These are phyloP conservation scores for Bursaphelenchus mucronatus DNA, from an alignment of 1,140 invertebrate genomes.

Conservation along the genomic window DNA sequence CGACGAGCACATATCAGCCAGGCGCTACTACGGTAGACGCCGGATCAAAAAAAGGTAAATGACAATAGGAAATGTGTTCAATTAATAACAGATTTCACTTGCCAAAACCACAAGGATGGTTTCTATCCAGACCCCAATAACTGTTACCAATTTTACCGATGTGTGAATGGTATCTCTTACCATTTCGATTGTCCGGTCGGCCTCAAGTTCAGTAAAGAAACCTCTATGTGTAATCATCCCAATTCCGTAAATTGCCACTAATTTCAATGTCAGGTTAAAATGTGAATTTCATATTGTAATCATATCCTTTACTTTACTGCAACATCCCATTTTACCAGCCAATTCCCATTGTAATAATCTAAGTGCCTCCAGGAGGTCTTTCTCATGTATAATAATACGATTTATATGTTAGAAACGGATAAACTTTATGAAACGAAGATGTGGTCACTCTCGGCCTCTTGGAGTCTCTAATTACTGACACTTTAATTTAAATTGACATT, in stretches of 20 bases:
- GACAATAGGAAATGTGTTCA: neutral
- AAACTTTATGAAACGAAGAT: too few species aligned
- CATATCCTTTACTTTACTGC: too few species aligned
- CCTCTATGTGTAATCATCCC: slow-evolving; percentile 40
- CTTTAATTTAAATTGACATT: too few species aligned
- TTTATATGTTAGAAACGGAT: too few species aligned
- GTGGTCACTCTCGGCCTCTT: too few species aligned
- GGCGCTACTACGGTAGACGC: slow-evolving; percentile 3
- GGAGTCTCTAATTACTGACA: too few species aligned
- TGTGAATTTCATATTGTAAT: too few species aligned
- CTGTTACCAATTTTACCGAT: slow-evolving; percentile 49
- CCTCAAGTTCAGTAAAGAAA: slow-evolving; percentile 36
- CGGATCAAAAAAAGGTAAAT: slow-evolving; percentile 12
- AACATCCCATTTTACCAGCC: too few species aligned
- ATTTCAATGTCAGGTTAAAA: too few species aligned
- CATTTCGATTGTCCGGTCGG: slow-evolving; percentile 44
- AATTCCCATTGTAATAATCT: too few species aligned
- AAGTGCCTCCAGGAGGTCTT: too few species aligned
- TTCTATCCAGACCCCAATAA: slow-evolving; percentile 41
- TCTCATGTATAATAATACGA: too few species aligned
- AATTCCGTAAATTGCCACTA: slow-evolving; percentile 27
- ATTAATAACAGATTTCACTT: slow-evolving; percentile 32
- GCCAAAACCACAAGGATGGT: slow-evolving; percentile 30
- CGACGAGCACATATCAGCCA: slow-evolving; percentile 1
- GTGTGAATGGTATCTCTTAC: slow-evolving; percentile 37